Base-by-base conservation (phyloP, 1,140 invertebrate species). In the Luehdorfia chinensis region DNA sequence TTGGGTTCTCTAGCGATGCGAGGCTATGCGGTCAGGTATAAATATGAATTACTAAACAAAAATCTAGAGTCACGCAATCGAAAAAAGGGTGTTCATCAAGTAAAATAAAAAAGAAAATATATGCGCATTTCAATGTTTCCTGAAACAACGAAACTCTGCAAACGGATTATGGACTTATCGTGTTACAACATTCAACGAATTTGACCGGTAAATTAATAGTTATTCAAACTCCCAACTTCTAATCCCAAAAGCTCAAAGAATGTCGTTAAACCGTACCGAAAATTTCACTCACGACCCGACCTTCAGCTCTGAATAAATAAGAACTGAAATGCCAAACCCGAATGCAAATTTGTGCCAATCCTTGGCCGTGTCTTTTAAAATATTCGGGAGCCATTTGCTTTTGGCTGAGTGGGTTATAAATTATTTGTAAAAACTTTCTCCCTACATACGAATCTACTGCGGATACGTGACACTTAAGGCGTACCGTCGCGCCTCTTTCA, bases 381-480 rank as follows among this genome's bases (percentile, higher is more conserved):
- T 59, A 59, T 59, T 59, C 50, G 43, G 33, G 27, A 18, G 21
- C 49, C 41, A 48, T 59, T 56, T 47, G 50, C 50, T 27, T 43
- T 34, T 27, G 23, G 18, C 49, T 48, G 43, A 50, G 45, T 36
- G 43, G 27, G 31, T 41, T 36, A 46, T 59, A 53, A 50, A 59
- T 64, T 64, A 59, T 64, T 59, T 47, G 33, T 34, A 21, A 16
- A 30, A 44, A 53, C 46, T 36, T 52, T 47, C 48, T 39, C 46
- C 25, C 16, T 15, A 44, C 14, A 14, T 21, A 11, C 12, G 36
- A 43, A 49, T 49, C 27, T 39, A 49, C 36, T 21, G 28, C 36
- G 3, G 16, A 30, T 27, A 44, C 39, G 39, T 44, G 39, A 30
- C 39, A 44, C 16, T 44, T 5, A n/a, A 5, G 13, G 8, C 8